Percentiles rank a stretch among this genome's conserved stretches.
These are phyloP conservation scores for Anseranas semipalmata DNA, from an alignment of 2,113 vertebrate species.

Conservation along the genomic window DNA sequence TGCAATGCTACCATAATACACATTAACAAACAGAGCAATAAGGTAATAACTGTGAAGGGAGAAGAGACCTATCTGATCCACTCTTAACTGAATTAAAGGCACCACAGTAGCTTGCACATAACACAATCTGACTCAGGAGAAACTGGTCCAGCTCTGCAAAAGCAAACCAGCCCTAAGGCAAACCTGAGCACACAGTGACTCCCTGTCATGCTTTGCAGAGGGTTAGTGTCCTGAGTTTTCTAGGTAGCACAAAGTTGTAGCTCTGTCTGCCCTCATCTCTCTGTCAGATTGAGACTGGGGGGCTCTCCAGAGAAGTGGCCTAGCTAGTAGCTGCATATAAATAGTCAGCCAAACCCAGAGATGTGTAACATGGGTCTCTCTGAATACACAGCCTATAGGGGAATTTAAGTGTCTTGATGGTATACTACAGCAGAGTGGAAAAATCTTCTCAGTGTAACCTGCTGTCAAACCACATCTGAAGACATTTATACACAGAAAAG, in stretches of 20 bases:
- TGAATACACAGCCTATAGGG: neutral
- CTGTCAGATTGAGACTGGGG: neutral
- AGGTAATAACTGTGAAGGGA: neutral
- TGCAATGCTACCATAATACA: neutral
- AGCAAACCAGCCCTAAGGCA: conserved; percentile 10
- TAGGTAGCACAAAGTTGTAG: neutral
- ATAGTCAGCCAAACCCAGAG: neutral
- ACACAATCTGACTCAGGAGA: conserved; percentile 3
- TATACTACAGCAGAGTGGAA: neutral
- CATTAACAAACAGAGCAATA: neutral
- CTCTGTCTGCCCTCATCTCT: neutral
- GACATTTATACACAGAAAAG: neutral
- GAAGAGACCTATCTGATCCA: neutral
- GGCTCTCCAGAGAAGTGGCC: conserved; percentile 3
- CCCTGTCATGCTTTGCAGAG: neutral
- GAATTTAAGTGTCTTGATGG: neutral
- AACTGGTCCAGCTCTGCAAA: neutral
- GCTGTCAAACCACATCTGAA: neutral
- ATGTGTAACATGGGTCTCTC: neutral
- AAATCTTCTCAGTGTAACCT: neutral
- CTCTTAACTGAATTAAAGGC: conserved; percentile 4
- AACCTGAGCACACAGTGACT: neutral
- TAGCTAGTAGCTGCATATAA: neutral
- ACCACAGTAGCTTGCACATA: neutral
- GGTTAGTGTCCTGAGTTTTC: neutral